A percentile compares a stretch with the other conserved stretches of the same genome.
Conservation (phyloP, 2,113 vertebrate genomes). For the Protobothrops flavoviridis region DNA sequence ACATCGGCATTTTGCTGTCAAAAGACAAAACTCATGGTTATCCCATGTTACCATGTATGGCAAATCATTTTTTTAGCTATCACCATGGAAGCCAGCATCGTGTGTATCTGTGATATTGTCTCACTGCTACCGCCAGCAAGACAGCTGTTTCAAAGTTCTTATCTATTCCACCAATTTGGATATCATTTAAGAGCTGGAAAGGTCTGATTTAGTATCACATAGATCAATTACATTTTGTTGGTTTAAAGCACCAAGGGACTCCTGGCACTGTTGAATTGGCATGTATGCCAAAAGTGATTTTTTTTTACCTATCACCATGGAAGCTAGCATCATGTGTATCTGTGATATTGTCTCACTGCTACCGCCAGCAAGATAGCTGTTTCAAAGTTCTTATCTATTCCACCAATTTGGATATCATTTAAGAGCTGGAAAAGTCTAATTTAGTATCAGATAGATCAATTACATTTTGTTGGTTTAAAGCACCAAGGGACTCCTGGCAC, state of each 20-base stretch:
- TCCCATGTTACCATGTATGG: not conserved
- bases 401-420: rapidly evolving
- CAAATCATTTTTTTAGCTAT: not conserved
- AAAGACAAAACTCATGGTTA: constrained; percentile 28
- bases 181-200: not conserved
- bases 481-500: constrained; percentile 55
- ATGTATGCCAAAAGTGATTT: too few species aligned
- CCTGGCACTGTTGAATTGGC: rapidly evolving
- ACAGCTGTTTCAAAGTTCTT: not conserved
- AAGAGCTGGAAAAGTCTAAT: not conserved
- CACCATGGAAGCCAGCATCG: too few species aligned
- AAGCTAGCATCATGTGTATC: too few species aligned
- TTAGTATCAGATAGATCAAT: not conserved
- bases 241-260: constrained; percentile 64
- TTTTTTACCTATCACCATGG: not conserved
- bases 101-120: not conserved
- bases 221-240: constrained; percentile 26
- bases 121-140: not conserved
- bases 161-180: rapidly evolving
- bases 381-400: not conserved
- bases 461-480: constrained; percentile 43
- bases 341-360: not conserved
- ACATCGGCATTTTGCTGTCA: constrained; percentile 62
- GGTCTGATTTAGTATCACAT: not conserved
- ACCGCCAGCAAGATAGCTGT: not conserved